phyloP scores from a whole-genome alignment of 2,113 vertebrate species.

The Eurystomus gularis region DNA sequence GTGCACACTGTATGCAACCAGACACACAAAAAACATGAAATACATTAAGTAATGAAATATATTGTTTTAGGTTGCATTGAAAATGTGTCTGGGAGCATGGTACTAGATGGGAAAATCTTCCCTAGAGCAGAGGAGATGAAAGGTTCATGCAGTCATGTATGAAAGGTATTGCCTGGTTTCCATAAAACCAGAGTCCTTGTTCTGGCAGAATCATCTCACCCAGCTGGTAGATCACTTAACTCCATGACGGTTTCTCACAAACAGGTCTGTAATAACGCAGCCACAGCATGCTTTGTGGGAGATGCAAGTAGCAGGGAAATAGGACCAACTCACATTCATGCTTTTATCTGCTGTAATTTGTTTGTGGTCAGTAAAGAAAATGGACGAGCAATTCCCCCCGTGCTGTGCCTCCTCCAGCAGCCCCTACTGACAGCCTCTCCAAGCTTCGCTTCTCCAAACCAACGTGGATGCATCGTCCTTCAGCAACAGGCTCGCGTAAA shows the following conservation, averaged over 20 bases:
- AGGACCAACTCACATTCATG: fast-evolving
- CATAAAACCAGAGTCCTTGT: neutral
- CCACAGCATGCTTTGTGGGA: fast-evolving
- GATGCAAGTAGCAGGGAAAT: neutral
- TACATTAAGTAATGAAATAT: neutral
- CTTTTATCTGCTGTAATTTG: neutral
- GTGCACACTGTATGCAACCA: neutral
- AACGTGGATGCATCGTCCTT: fast-evolving
- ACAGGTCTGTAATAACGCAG: neutral
- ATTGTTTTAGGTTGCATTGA: neutral
- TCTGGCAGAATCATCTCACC: neutral
- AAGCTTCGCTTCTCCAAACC: neutral
- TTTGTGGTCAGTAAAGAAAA: neutral
- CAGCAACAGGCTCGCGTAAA: fast-evolving
- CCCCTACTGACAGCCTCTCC: neutral
- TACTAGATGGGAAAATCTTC: neutral
- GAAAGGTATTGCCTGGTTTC: neutral
- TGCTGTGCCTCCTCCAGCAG: neutral
- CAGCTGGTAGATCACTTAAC: neutral
- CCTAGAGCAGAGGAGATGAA: neutral
- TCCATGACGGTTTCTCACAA: neutral
- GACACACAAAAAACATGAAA: neutral
- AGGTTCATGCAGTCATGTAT: neutral
- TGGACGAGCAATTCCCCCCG: fast-evolving
- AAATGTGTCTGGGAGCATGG: neutral